A percentile compares a stretch with the other conserved stretches of the same genome.
Conservation (phyloP, 2,888 invertebrate genomes). For the Drosophila neoperkinsi region DNA sequence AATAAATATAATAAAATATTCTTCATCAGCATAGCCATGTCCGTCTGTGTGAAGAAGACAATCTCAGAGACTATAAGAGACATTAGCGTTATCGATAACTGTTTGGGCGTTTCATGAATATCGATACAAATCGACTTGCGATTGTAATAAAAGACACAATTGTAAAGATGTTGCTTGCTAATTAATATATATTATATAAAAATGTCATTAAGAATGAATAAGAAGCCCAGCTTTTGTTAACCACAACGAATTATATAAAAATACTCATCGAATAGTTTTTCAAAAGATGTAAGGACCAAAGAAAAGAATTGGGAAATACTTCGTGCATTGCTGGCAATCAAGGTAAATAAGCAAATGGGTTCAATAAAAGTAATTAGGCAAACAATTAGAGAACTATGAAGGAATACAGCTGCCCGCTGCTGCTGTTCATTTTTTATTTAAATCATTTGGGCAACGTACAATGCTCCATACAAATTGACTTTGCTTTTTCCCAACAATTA, state of each 20-base stretch:
- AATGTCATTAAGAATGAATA: background rate
- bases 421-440: slow-evolving; percentile 10
- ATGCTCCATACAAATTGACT: slow-evolving; percentile 2
- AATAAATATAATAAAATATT: background rate
- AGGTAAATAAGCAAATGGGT: background rate
- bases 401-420: slow-evolving; percentile 13
- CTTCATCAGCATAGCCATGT: background rate
- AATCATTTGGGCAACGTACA: background rate
- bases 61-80: background rate
- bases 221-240: background rate
- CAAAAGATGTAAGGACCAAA: background rate
- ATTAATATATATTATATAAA: background rate
- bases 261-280: background rate
- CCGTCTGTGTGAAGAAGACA: background rate
- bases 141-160: background rate
- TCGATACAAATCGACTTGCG: background rate
- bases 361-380: background rate
- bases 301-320: background rate
- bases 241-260: background rate
- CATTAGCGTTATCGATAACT: background rate
- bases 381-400: background rate
- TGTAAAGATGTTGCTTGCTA: too few species aligned
- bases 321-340: background rate
- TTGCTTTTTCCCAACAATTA: slow-evolving; percentile 1
- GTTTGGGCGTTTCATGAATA: background rate